Conservation (phyloP, 1,140 invertebrate species). For the Artemia franciscana region DNA sequence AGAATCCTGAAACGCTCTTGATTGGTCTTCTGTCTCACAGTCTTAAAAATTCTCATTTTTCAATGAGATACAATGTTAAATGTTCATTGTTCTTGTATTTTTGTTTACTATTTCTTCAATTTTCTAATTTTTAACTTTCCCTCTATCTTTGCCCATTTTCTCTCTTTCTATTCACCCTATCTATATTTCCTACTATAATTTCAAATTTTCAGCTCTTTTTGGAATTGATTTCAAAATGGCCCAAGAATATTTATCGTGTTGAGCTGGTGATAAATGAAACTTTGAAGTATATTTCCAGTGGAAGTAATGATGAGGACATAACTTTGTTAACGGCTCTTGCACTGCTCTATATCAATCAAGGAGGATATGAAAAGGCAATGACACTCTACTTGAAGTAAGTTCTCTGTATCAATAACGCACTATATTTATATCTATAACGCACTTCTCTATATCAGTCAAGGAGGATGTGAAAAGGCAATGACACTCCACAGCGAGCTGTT, state of each 20-base stretch:
- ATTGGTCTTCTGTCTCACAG: too few relatives aligned
- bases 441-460: slow-evolving; percentile 68
- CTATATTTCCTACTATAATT: too few relatives aligned
- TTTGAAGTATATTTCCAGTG: slow-evolving; percentile 39
- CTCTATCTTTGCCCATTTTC: too few relatives aligned
- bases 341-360: slow-evolving; percentile 68
- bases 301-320: slow-evolving; percentile 34
- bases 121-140: too few relatives aligned
- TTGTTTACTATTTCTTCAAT: too few relatives aligned
- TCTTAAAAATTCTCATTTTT: too few relatives aligned
- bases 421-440: too few relatives aligned
- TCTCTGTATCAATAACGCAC: background rate
- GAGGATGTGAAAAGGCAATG: slow-evolving; percentile 76
- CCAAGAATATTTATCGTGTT: slow-evolving; percentile 59
- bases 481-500: too few relatives aligned
- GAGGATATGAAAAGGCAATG: slow-evolving; percentile 76
- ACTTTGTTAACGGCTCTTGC: slow-evolving; percentile 66
- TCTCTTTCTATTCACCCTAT: too few relatives aligned
- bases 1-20: too few relatives aligned
- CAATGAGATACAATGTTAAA: too few relatives aligned
- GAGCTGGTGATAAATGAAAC: slow-evolving; percentile 62
- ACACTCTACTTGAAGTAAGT: slow-evolving; percentile 67
- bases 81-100: too few relatives aligned
- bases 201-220: slow-evolving; percentile 53
- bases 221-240: slow-evolving; percentile 68